These are phyloP conservation scores for Lophotriccus pileatus DNA, from an alignment of 2,797 vertebrate species.

Conservation along the genomic window DNA sequence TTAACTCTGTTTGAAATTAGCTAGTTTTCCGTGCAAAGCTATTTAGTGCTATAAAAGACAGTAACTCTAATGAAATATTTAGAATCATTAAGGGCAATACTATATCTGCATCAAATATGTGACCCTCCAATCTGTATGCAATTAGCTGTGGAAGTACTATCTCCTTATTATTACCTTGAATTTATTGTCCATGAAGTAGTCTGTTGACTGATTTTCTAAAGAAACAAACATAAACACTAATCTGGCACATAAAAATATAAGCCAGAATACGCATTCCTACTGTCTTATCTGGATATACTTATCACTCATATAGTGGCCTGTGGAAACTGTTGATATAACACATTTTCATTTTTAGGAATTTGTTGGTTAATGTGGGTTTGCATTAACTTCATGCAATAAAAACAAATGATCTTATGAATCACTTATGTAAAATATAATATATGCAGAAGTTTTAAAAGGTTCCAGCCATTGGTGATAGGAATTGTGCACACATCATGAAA, in stretches of 20 bases:
- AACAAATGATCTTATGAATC: neutral
- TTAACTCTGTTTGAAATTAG: constrained; percentile 39
- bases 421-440: constrained; percentile 4
- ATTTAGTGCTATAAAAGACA: constrained; percentile 69
- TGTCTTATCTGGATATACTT: constrained; percentile 13
- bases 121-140: constrained; percentile 74
- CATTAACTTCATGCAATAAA: constrained; percentile 14
- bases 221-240: constrained; percentile 81
- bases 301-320: neutral
- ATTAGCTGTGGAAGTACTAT: constrained; percentile 72
- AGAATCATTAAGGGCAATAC: constrained; percentile 73
- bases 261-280: constrained; percentile 59
- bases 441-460: constrained; percentile 29
- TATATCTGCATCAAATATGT: constrained; percentile 72
- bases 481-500: neutral
- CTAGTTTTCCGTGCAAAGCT: constrained; percentile 61
- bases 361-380: neutral
- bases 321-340: neutral
- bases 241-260: constrained; percentile 71
- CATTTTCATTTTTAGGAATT: neutral
- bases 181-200: constrained; percentile 81
- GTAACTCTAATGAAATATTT: constrained; percentile 76
- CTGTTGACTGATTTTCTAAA: constrained; percentile 77
- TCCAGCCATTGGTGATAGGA: neutral
- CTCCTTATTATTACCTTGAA: constrained; percentile 77